Evolutionary conservation across 2,888 invertebrate genomes (phyloP), one percentile per base, ranked within the genome.

Genomic region (Orthosia gothica): DNA sequence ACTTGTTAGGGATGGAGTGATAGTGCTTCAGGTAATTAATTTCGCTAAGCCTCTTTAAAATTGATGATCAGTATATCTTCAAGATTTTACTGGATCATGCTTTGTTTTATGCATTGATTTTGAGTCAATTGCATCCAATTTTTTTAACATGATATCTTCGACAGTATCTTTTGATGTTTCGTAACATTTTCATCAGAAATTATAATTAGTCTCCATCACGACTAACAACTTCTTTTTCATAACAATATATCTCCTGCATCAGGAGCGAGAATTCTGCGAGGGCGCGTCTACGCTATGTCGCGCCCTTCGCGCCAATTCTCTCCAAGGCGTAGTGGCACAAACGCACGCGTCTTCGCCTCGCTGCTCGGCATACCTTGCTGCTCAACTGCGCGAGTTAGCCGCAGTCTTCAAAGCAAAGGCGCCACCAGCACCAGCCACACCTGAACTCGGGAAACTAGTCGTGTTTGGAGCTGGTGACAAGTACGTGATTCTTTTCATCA

Each of bases 241-340:
- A 40, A 40, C 40, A 40, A 9, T 40, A 40, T 40, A 9, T 40
- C 9, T 40, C 40, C 40, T 61, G 15, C 16, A 57, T 62, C 32
- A 98, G 98, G 98, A 98, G 90, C 97, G 98, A 74, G 98, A 98
- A 32, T 98, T 98, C 90, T 98, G 98, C 86, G 96, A 98, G 83
- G 98, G 98, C 0, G 98, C 98, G 0, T 98, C 98, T 0, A 97
- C 98, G 0, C 95, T 98, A 78, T 97, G 97, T 67, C 97, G 97
- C 81, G 97, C 98, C 0, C 95, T 98, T n/a, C 97, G 97, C 0
- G 96, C 97, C 15, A 95, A 97, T 81, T 97, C 97, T 64, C 93
- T 98, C 1, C 97, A 97, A 16, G 98, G 98, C 3, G 98, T 97
- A 32, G 97, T 98, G 0, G 97, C 98, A 0, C 98, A 98, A 89